These are phyloP conservation scores for Astropecten irregularis DNA, from an alignment of 53 echinoderm and acorn worm species.

Conservation along the genomic window DNA sequence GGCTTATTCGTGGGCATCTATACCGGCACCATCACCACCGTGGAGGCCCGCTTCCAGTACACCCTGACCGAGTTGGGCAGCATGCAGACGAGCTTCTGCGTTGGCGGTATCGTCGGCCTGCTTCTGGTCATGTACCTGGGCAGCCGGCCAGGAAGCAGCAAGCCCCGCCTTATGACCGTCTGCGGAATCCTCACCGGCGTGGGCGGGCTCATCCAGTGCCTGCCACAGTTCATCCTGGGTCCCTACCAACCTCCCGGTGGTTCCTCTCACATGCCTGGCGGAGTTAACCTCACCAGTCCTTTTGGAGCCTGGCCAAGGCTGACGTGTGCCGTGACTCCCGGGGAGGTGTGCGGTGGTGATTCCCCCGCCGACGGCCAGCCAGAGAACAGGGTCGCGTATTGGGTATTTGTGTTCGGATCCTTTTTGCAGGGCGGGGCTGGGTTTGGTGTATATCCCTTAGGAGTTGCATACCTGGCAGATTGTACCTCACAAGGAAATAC, in stretches of 20 bases:
- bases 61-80: slow-evolving; percentile 11
- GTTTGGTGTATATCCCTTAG: background rate
- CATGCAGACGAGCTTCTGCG: background rate
- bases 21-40: background rate
- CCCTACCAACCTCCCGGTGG: too few species aligned
- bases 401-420: background rate
- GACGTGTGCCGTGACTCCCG: background rate
- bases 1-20: background rate
- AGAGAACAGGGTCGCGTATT: too few species aligned
- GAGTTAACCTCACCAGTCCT: background rate
- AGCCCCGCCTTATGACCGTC: background rate
- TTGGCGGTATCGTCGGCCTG: background rate
- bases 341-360: background rate
- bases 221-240: too few species aligned
- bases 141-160: too few species aligned
- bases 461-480: background rate
- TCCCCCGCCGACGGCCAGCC: too few species aligned
- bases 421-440: background rate
- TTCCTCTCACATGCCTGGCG: background rate
- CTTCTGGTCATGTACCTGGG: background rate
- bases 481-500: slow-evolving; percentile 1
- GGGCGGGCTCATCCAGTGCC: background rate
- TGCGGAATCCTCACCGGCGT: background rate
- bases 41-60: slow-evolving; percentile 24
- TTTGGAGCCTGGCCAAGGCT: background rate